Conservation (phyloP, 1,140 invertebrate genomes). For the Pseudomyrmex dendroicus region DNA sequence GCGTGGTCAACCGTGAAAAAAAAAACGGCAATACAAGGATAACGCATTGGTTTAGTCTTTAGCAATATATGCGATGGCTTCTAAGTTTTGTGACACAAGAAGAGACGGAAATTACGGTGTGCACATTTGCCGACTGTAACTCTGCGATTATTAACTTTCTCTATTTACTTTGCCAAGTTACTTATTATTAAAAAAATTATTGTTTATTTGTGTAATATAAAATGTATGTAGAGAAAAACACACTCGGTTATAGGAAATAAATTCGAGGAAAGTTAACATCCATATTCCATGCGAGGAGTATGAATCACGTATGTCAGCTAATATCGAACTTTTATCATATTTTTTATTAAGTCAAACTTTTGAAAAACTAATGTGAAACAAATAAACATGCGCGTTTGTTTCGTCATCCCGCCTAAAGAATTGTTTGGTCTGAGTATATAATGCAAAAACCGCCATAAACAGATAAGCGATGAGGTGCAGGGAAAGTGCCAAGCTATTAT, state of each 20-base stretch:
- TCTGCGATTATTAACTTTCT: slow-evolving; percentile 58
- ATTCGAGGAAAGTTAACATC: slow-evolving; percentile 2
- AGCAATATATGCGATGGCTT: slow-evolving; percentile 27
- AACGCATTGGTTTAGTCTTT: background rate
- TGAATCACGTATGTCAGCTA: background rate
- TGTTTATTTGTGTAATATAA: too few species aligned
- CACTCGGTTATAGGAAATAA: too few species aligned
- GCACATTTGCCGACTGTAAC: slow-evolving; percentile 49
- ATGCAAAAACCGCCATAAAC: slow-evolving; percentile 56
- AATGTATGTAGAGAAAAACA: too few species aligned
- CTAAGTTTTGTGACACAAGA: slow-evolving; percentile 37
- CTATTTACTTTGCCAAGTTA: slow-evolving; percentile 31
- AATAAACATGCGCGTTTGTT: slow-evolving; percentile 22
- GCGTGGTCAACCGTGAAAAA: slow-evolving; percentile 26
- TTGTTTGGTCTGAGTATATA: slow-evolving; percentile 65
- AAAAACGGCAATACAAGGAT: background rate
- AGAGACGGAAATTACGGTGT: slow-evolving; percentile 50
- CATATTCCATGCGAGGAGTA: background rate
- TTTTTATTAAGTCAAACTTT: background rate
- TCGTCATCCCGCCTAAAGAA: slow-evolving; percentile 54
- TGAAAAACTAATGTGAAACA: background rate
- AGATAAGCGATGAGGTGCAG: slow-evolving; percentile 79
- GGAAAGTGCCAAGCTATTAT: slow-evolving; percentile 84
- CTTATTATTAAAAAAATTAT: too few species aligned
- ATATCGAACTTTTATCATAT: background rate